Conservation (phyloP, 2,113 vertebrate species). For the Cochlearius cochlearius region DNA sequence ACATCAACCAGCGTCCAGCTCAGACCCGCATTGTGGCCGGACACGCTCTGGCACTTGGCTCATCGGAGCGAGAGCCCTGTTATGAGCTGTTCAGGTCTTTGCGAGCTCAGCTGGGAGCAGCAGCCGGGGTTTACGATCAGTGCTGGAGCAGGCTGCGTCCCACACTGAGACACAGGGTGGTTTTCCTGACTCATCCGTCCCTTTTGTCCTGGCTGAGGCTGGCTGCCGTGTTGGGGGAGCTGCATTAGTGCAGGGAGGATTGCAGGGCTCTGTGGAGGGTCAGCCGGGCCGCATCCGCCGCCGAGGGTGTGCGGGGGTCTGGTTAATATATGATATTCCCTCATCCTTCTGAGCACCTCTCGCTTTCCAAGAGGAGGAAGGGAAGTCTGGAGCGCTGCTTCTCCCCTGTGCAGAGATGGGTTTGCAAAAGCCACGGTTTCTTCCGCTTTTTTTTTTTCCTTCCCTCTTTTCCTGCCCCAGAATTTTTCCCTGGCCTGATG, state of each 20-base stretch:
- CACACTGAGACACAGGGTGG: rapidly evolving
- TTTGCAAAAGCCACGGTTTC: slow-evolving; percentile 21
- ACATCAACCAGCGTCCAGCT: neutral
- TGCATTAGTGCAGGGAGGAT: neutral
- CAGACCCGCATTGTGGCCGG: rapidly evolving
- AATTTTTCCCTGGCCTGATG: slow-evolving; percentile 26
- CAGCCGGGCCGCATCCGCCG: rapidly evolving
- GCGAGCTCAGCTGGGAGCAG: neutral
- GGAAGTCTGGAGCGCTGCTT: neutral
- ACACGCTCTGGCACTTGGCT: neutral
- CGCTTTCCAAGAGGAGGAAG: neutral
- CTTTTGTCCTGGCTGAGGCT: neutral
- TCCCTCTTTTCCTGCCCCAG: neutral
- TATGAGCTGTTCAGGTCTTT: neutral
- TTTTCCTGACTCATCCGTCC: neutral
- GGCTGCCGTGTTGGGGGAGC: neutral
- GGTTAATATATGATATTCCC: neutral
- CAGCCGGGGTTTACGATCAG: neutral
- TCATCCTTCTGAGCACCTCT: neutral
- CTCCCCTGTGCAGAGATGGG: neutral
- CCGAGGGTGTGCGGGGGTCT: rapidly evolving
- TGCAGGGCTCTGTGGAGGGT: neutral
- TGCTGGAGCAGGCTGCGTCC: neutral
- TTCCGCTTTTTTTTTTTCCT: neutral
- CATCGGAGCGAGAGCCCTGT: neutral